A percentile compares a stretch with the other conserved stretches of the same genome.
These are phyloP conservation scores for Hippocampus zosterae DNA, from an alignment of 2,113 vertebrate genomes.

Conservation along the genomic window DNA sequence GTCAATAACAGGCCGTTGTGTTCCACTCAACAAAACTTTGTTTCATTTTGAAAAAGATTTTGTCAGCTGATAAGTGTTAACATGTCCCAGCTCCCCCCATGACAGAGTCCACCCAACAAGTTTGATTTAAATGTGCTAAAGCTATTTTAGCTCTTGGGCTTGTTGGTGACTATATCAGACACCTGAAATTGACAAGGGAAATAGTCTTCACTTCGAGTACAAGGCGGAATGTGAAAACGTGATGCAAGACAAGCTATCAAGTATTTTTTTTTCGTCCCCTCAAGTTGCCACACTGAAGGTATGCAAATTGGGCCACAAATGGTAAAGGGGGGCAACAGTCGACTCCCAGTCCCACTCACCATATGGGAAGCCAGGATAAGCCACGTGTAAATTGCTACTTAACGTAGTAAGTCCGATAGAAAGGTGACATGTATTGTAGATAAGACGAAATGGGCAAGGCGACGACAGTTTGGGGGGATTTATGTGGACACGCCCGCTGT, in stretches of 20 bases:
- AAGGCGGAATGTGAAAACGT: not conserved
- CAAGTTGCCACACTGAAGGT: not conserved
- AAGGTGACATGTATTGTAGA: not conserved
- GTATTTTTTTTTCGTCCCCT: not conserved
- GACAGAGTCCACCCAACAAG: constrained; percentile 29
- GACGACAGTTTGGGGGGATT: not conserved
- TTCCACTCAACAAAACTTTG: not conserved
- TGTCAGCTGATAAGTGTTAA: constrained; percentile 1
- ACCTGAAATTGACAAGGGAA: constrained; percentile 55
- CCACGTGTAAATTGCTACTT: constrained; percentile 45
- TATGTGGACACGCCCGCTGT: not conserved
- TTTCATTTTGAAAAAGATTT: not conserved
- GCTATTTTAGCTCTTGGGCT: constrained; percentile 67
- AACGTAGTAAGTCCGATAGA: constrained; percentile 4
- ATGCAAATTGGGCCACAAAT: constrained; percentile 13
- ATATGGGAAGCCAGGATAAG: constrained; percentile 34
- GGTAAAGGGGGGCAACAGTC: constrained; percentile 1
- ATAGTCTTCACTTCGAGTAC: constrained; percentile 8
- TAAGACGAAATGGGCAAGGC: not conserved
- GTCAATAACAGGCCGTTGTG: not conserved
- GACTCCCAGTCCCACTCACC: constrained; percentile 23
- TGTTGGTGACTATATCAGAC: constrained; percentile 37
- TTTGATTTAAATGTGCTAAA: constrained; percentile 57
- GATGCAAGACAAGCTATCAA: not conserved
- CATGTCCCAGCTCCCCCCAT: constrained; percentile 14